These are phyloP conservation scores for Cremastobaeus sp. DNA, from an alignment of 2,888 invertebrate species.

Conservation along the genomic window DNA sequence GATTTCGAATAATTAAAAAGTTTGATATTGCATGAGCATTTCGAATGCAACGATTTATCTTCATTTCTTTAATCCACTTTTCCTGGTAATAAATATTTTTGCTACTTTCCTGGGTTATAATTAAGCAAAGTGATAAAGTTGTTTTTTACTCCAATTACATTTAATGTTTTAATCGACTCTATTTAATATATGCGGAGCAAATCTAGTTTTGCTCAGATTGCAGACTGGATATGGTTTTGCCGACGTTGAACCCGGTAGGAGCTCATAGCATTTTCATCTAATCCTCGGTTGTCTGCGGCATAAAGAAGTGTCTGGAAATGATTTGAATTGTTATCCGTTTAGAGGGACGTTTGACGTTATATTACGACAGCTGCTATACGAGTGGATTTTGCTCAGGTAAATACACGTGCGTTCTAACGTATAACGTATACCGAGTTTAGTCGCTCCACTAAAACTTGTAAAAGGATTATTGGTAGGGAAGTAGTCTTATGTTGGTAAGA, in stretches of 20 bases:
- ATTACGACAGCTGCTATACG: slow-evolving; percentile 40
- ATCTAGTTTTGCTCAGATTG: not conserved
- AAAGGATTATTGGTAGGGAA: slow-evolving; percentile 53
- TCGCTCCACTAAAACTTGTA: slow-evolving; percentile 51
- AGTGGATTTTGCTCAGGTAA: slow-evolving; percentile 34
- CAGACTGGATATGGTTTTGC: slow-evolving; percentile 5
- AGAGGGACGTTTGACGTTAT: not conserved
- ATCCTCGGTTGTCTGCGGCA: slow-evolving; percentile 1
- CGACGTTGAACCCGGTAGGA: too few relatives aligned
- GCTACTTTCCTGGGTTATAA: slow-evolving; percentile 23
- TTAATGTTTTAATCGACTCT: slow-evolving; percentile 47
- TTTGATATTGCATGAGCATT: too few relatives aligned
- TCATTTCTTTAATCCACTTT: not conserved
- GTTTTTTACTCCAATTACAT: slow-evolving; percentile 36
- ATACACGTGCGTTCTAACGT: slow-evolving; percentile 29
- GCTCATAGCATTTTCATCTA: too few relatives aligned
- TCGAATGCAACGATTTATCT: too few relatives aligned
- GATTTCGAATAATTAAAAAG: too few relatives aligned
- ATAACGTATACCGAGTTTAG: slow-evolving; percentile 37
- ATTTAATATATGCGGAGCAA: slow-evolving; percentile 26
- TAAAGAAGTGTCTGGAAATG: slow-evolving; percentile 2
- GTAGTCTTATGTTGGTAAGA: slow-evolving; percentile 52
- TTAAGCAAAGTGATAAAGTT: slow-evolving; percentile 40
- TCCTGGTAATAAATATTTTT: slow-evolving; percentile 25
- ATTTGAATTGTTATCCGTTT: slow-evolving; percentile 22